Evolutionary conservation across 2,797 vertebrate genomes (phyloP), one percentile per base, ranked within the genome.

Genomic region (Sternotherus odoratus): DNA sequence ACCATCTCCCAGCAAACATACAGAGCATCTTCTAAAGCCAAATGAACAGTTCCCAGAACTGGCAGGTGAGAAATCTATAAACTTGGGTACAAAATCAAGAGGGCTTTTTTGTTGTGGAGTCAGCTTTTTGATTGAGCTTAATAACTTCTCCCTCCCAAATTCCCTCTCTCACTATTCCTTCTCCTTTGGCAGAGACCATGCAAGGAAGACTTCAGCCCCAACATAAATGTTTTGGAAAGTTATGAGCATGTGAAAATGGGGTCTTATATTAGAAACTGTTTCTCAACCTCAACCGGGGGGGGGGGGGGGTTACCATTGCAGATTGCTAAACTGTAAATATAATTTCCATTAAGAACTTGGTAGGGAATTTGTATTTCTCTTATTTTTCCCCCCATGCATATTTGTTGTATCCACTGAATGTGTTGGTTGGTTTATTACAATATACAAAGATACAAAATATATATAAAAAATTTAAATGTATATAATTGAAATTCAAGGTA

Each of bases 1-100:
- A 39, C 8, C 77, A 1, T 19, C 79, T 2, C 72, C 43, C 1
- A n/a, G 75, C 85, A 96, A 63, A 12, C 30, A 5, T 2, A 54
- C 82, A 4, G 96, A 97, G 48, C 85, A 48, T 33, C 50, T 50
- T 28, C 63, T 91, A 0, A 83, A 57, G 0, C 21, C 60, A 39
- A n/a, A 0, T 0, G 86, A 72, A 13, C 87, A 63, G 0, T n/a
- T 51, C 0, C 3, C 15, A 0, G 90, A 91, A 9, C 1, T 89
- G 23, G 83, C 87, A 88, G 97, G 97, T 97, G 88, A 91, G 95
- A 23, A 26, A 36, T 0, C 19, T 28, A 39, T 69, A 49, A 11
- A 30, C 2, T 23, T 2, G 6, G 0, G 50, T 0, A 5, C 1
- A 1, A 1, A 21, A 13, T 74, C 1, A 43, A 74, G 13, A 74